A percentile compares a stretch with the other conserved stretches of the same genome.
Evolutionary conservation across 2,113 vertebrate genomes (phyloP).

Genomic region (Cygnus atratus): DNA sequence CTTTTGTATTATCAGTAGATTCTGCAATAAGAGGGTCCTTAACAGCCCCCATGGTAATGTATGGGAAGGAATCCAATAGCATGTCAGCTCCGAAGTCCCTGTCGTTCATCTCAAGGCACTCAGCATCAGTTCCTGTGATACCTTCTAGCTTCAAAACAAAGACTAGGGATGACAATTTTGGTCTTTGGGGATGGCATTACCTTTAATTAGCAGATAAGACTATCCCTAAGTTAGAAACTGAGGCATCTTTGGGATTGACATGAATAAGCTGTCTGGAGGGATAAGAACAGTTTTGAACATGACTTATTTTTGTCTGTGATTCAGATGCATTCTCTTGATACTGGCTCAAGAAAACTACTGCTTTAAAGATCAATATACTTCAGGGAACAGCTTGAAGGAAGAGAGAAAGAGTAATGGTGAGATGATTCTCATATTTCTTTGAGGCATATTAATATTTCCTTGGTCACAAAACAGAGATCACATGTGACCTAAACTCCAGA

Average conservation of each 20-base stretch:
- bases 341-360: neutral
- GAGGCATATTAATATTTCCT: conserved; percentile 1
- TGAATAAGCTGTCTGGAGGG: neutral
- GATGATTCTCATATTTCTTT: neutral
- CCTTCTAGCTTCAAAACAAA: neutral
- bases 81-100: neutral
- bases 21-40: neutral
- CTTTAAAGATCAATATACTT: conserved; percentile 26
- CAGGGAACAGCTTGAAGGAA: neutral
- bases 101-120: neutral
- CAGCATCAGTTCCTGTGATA: neutral
- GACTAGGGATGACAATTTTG: neutral
- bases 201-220: neutral
- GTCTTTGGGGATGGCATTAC: neutral
- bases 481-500: neutral
- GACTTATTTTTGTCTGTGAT: neutral
- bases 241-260: neutral
- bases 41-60: neutral
- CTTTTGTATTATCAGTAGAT: neutral
- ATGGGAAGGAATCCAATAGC: rapidly evolving
- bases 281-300: conserved; percentile 17
- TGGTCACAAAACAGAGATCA: conserved; percentile 41
- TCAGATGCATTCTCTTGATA: neutral
- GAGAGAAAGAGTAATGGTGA: neutral
- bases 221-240: neutral